phyloP scores from a whole-genome alignment of 2,888 invertebrate species.

The Cylloceria caligata region DNA sequence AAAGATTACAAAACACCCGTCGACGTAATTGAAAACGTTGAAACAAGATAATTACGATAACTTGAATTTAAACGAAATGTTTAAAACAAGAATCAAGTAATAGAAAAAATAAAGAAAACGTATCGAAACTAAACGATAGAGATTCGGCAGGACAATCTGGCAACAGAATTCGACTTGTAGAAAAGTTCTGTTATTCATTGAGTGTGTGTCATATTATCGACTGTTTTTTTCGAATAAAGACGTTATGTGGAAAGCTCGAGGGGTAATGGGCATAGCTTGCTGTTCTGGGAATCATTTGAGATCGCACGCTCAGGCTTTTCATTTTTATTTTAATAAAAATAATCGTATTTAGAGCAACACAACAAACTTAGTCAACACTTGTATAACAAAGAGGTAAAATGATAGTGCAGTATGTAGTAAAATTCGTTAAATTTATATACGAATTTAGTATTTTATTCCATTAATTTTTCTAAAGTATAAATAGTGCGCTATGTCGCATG shows the following conservation, averaged over 20 bases:
- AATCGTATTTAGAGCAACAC: constrained; percentile 14
- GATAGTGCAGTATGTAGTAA: neutral
- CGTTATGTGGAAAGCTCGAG: constrained; percentile 82
- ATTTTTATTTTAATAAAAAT: constrained; percentile 6
- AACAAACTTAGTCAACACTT: neutral
- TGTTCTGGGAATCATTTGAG: constrained; percentile 75
- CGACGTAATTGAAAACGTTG: neutral
- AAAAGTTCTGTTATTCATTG: constrained; percentile 83
- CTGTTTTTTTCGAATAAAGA: constrained; percentile 81
- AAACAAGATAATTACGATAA: constrained; percentile 20
- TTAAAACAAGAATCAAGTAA: constrained; percentile 15
- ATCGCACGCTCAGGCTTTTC: constrained; percentile 43
- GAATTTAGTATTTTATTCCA: neutral
- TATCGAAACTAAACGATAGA: constrained; percentile 22
- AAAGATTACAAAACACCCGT: neutral
- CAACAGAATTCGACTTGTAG: constrained; percentile 81
- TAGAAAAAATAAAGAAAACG: constrained; percentile 10
- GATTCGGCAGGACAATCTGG: constrained; percentile 79
- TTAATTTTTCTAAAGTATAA: constrained; percentile 13
- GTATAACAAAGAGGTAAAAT: neutral
- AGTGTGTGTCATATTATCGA: constrained; percentile 83
- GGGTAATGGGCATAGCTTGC: constrained; percentile 78
- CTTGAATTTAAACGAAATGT: constrained; percentile 8
- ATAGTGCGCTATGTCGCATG: constrained; percentile 50
- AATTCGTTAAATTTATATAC: no score